phyloP scores from a whole-genome alignment of 2,888 invertebrate species.

The Aspidapion aeneum region DNA sequence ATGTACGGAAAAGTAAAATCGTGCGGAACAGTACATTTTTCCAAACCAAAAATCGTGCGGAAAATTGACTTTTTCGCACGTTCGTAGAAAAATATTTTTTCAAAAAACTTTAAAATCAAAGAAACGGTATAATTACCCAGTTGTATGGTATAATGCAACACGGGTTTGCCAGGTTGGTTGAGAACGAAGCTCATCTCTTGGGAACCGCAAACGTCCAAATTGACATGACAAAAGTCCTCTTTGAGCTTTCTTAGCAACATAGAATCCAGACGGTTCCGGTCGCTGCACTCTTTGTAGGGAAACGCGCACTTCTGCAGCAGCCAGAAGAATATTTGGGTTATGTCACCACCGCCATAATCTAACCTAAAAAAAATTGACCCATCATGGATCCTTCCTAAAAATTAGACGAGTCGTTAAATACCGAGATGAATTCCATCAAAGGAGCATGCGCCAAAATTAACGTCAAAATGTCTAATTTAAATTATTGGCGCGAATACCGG shows the following conservation, averaged over 20 bases:
- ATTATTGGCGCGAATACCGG: too few relatives aligned
- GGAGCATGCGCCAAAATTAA: too few relatives aligned
- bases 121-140: too few relatives aligned
- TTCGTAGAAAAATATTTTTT: too few relatives aligned
- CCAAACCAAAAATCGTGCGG: too few relatives aligned
- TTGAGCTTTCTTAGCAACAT: constrained; percentile 79
- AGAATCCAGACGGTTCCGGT: constrained; percentile 71
- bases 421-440: too few relatives aligned
- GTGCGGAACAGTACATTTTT: too few relatives aligned
- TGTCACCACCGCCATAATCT: constrained; percentile 89
- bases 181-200: constrained; percentile 78
- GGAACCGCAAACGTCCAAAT: constrained; percentile 85
- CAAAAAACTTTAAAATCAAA: too few relatives aligned
- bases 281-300: constrained; percentile 80
- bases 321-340: constrained; percentile 86
- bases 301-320: constrained; percentile 86
- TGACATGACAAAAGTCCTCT: constrained; percentile 87
- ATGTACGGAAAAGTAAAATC: too few relatives aligned
- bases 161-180: constrained; percentile 64
- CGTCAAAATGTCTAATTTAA: too few relatives aligned
- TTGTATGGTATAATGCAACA: constrained; percentile 71
- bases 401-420: too few relatives aligned
- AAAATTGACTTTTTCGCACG: too few relatives aligned
- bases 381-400: constrained; percentile 21
- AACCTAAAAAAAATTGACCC: constrained; percentile 54